Evolutionary conservation across 2,797 vertebrate genomes (phyloP).

Genomic region (Coilia nasus): DNA sequence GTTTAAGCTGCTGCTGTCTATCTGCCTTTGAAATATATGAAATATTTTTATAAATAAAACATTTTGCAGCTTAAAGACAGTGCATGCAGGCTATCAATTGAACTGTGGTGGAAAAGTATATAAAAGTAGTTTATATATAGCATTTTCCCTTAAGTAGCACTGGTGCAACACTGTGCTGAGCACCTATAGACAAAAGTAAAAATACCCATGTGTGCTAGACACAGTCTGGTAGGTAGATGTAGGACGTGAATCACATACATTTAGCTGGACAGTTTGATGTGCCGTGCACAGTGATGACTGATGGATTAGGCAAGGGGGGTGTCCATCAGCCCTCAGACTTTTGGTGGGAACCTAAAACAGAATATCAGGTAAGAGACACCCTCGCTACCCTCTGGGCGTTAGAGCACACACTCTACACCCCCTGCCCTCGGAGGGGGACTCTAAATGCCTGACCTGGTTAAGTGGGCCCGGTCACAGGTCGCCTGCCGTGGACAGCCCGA

Average conservation of each 20-base stretch:
- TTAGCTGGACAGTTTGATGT: neutral
- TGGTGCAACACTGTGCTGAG: neutral
- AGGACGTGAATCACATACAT: neutral
- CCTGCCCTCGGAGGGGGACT: neutral
- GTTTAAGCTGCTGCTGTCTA: neutral
- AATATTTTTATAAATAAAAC: neutral
- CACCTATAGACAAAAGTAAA: neutral
- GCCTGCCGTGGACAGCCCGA: neutral
- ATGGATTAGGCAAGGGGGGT: neutral
- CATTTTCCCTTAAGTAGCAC: neutral
- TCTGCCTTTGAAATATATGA: neutral
- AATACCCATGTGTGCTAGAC: neutral
- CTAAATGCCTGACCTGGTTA: slow-evolving; percentile 20
- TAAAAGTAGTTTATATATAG: neutral
- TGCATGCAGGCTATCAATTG: neutral
- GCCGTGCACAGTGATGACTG: neutral
- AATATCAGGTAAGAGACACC: slow-evolving; percentile 9
- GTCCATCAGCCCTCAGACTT: neutral
- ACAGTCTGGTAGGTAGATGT: neutral
- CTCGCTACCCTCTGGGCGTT: neutral
- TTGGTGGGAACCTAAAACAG: neutral
- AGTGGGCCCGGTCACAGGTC: slow-evolving; percentile 22
- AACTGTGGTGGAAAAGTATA: neutral
- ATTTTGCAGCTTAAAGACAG: neutral
- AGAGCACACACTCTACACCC: neutral